phyloP scores from a whole-genome alignment of 2,797 vertebrate genomes.

The Alectoris magna region DNA sequence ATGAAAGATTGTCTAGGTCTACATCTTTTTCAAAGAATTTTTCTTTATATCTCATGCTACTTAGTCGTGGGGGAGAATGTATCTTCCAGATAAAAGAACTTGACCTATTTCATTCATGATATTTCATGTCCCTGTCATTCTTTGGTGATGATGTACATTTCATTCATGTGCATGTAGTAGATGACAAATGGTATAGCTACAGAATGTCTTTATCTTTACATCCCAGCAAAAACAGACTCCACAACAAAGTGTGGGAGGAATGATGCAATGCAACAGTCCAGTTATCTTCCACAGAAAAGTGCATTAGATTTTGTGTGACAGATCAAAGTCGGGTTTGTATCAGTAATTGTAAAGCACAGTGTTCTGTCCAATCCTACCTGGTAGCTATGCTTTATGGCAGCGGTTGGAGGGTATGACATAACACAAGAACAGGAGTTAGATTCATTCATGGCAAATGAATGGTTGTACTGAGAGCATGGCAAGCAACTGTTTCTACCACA shows the following conservation, averaged over 20 bases:
- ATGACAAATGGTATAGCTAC: background rate
- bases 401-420: background rate
- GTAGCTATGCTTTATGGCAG: background rate
- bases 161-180: fast-evolving
- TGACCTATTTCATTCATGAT: background rate
- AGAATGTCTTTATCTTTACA: background rate
- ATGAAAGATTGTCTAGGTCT: background rate
- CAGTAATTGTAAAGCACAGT: background rate
- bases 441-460: fast-evolving
- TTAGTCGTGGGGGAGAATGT: background rate
- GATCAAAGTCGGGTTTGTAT: background rate
- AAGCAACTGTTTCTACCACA: background rate
- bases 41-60: background rate
- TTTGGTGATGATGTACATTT: background rate
- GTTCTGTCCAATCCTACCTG: no score
- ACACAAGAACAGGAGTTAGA: fast-evolving
- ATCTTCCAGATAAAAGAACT: background rate
- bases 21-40: background rate
- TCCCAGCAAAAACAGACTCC: background rate
- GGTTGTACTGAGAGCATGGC: fast-evolving
- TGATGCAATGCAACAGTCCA: fast-evolving
- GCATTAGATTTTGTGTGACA: background rate
- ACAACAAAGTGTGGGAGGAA: background rate
- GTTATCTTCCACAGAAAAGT: background rate
- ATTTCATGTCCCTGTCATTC: background rate